Evolutionary conservation across 2,888 invertebrate genomes (phyloP).

Genomic region (Cryptus viduatorius): DNA sequence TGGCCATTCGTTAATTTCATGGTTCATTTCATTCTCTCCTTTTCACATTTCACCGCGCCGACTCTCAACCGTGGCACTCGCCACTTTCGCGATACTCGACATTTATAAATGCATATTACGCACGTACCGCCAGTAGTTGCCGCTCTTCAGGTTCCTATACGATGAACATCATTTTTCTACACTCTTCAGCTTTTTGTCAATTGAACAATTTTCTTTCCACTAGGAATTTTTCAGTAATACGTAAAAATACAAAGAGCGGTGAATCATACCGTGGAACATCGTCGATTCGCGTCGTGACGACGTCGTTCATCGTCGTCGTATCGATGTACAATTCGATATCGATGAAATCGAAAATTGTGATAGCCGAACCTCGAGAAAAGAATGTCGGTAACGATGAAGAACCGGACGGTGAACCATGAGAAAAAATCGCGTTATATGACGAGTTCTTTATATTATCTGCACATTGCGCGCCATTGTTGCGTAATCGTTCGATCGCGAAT

Average conservation of each 20-base stretch:
- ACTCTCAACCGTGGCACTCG: slow-evolving; percentile 4
- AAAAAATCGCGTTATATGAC: too few species aligned
- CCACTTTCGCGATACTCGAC: slow-evolving; percentile 62
- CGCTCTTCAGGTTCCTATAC: slow-evolving; percentile 11
- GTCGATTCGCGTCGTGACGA: too few species aligned
- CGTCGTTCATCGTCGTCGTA: too few species aligned
- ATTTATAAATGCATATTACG: slow-evolving; percentile 73
- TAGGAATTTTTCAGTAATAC: background rate
- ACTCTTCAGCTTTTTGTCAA: slow-evolving; percentile 21
- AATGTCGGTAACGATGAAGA: background rate
- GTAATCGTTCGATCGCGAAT: background rate
- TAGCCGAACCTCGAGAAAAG: background rate
- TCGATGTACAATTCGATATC: too few species aligned
- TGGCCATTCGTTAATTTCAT: slow-evolving; percentile 80
- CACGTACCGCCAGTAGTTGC: background rate
- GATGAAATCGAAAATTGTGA: too few species aligned
- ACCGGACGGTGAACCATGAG: too few species aligned
- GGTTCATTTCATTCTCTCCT: slow-evolving; percentile 77
- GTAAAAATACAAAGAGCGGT: background rate
- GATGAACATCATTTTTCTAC: slow-evolving; percentile 68
- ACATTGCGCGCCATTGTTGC: background rate
- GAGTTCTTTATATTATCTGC: too few species aligned
- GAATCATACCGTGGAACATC: background rate
- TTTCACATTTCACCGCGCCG: slow-evolving; percentile 54
- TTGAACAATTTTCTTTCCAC: background rate